Evolutionary conservation across 2,888 invertebrate species (phyloP).

Genomic region (Nephrotoma appendiculata): DNA sequence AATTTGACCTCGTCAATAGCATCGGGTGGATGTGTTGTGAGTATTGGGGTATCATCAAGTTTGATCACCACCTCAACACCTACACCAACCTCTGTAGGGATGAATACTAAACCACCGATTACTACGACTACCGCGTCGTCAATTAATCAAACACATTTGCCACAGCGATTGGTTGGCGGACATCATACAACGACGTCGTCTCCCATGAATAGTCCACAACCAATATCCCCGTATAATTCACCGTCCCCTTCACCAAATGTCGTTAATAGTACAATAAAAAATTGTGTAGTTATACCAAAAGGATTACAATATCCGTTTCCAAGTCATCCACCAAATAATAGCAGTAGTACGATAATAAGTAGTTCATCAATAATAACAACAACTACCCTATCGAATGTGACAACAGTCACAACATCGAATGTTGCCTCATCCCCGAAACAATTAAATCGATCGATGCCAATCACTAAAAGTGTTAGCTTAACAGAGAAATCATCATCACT

Average conservation of each 20-base stretch:
- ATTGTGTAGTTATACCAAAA: slow-evolving; percentile 17
- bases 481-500: slow-evolving; percentile 17
- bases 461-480: slow-evolving; percentile 29
- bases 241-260: slow-evolving; percentile 28
- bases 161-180: slow-evolving; percentile 7
- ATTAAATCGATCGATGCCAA: slow-evolving; percentile 25
- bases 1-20: neutral
- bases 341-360: slow-evolving; percentile 18
- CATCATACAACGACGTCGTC: slow-evolving; percentile 24
- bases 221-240: slow-evolving; percentile 29
- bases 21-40: slow-evolving; percentile 24
- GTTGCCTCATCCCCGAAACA: slow-evolving; percentile 12
- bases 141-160: slow-evolving; percentile 1
- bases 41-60: slow-evolving; percentile 15
- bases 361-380: slow-evolving; percentile 22
- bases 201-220: slow-evolving; percentile 33
- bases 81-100: slow-evolving; percentile 12
- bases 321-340: slow-evolving; percentile 46
- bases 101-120: neutral
- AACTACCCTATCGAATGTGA: slow-evolving; percentile 23
- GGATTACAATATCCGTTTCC: slow-evolving; percentile 63
- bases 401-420: slow-evolving; percentile 21
- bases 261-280: slow-evolving; percentile 5
- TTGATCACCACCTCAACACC: slow-evolving; percentile 25
- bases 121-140: slow-evolving; percentile 6